Evolutionary conservation across 2,888 invertebrate genomes (phyloP), one percentile per base, ranked within the genome.

Genomic region (Pristionchus japonicus): DNA sequence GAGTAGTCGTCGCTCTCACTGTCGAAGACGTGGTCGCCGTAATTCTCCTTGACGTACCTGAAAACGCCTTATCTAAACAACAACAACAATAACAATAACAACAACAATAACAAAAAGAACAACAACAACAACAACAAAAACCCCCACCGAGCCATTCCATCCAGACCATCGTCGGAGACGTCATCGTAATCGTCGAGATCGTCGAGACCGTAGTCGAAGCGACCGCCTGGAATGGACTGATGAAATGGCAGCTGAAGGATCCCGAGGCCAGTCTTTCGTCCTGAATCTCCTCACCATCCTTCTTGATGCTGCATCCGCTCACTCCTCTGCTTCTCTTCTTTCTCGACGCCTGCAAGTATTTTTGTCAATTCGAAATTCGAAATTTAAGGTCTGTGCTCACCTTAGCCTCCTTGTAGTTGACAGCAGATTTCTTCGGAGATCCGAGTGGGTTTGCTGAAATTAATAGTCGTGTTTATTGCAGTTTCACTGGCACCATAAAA

Each of bases 271-370:
- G n/a, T n/a, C n/a, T n/a, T n/a, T n/a, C n/a, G n/a, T n/a, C n/a
- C n/a, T n/a, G n/a, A n/a, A n/a, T n/a, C n/a, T n/a, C 74, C 88
- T 77, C 23, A 90, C 90, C 90, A 40, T 89, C 90, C 61, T 90
- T 90, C 88, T 90, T 90, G 88, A 89, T 89, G 40, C 88, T 85
- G 27, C 86, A 87, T 64, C 90, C 90, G 70, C 89, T 89, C 27
- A 90, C 88, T 70, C 90, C 90, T 23, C 90, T 84, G 80, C 88
- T 57, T 37, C 90, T 52, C 85, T 89, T 89, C 89, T 90, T 90
- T n/a, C 89, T 52, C 27, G 86, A 86, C 15, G 77, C 77, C 77
- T 77, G n/a, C n/a, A 43, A 27, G 27, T 13, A 0, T 15, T 27
- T 11, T 43, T 52, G 43, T 37, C 11, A 43, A 43, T n/a, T n/a